Percentiles rank a stretch among this genome's conserved stretches.
Evolutionary conservation across 2,888 invertebrate species (phyloP).

Genomic region (Clostera curtula): DNA sequence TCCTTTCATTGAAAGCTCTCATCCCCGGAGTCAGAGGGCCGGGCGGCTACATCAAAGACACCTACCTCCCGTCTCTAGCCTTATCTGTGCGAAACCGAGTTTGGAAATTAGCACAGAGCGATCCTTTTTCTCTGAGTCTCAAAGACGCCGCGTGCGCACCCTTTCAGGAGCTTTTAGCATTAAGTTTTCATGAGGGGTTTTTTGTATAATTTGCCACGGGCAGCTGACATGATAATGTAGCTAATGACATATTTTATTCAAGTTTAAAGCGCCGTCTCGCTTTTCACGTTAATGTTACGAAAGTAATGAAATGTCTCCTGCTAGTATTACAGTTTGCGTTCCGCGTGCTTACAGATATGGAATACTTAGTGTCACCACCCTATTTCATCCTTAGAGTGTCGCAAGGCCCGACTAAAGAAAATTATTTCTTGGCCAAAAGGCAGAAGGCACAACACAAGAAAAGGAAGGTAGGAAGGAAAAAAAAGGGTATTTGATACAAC

Average conservation of each 20-base stretch:
- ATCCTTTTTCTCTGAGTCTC: conserved; percentile 43
- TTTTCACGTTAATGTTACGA: conserved; percentile 34
- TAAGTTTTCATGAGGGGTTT: conserved; percentile 55
- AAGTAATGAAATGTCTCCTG: conserved; percentile 27
- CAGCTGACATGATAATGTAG: conserved; percentile 50
- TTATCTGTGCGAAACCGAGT: conserved; percentile 70
- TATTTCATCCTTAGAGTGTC: too few relatives aligned
- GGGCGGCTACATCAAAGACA: conserved; percentile 73
- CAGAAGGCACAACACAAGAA: too few relatives aligned
- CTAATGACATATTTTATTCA: conserved; percentile 63
- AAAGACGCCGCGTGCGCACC: conserved; percentile 63
- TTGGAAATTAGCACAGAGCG: conserved; percentile 68
- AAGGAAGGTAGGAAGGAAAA: too few relatives aligned
- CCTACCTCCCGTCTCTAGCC: conserved; percentile 62
- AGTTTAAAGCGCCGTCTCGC: conserved; percentile 35
- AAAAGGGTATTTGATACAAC: too few relatives aligned
- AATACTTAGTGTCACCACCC: too few relatives aligned
- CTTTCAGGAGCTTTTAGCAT: conserved; percentile 56
- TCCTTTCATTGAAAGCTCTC: conserved; percentile 75
- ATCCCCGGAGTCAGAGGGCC: conserved; percentile 68
- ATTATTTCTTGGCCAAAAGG: too few relatives aligned
- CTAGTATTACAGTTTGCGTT: conserved; percentile 30
- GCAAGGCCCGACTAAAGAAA: too few relatives aligned
- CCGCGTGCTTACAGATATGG: too few relatives aligned
- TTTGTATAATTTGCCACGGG: conserved; percentile 49